phyloP scores from a whole-genome alignment of 92 coral and sea anemone species.

The Porites divaricata region DNA sequence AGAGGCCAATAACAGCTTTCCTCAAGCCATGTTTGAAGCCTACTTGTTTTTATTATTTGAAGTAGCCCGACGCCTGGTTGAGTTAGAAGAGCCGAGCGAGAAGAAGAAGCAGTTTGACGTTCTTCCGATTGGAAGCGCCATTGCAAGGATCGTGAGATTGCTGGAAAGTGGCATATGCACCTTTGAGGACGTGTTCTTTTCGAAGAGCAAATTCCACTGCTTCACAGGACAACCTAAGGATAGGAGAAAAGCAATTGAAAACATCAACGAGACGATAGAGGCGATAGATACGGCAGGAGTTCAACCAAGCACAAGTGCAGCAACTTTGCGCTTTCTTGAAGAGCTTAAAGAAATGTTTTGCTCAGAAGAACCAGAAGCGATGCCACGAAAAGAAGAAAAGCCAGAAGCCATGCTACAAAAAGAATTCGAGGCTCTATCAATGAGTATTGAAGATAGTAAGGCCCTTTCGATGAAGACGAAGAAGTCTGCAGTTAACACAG shows the following conservation, averaged over 20 bases:
- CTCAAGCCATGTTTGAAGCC: slow-evolving; percentile 11
- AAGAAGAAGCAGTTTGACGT: slow-evolving; percentile 24
- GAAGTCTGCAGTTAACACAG: too few relatives aligned
- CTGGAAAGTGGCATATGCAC: slow-evolving; percentile 3
- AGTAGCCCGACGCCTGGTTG: slow-evolving; percentile 38
- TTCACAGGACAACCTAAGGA: slow-evolving; percentile 8
- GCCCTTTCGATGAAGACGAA: too few relatives aligned
- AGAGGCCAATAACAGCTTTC: not conserved
- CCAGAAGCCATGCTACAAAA: too few relatives aligned
- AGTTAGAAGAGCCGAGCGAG: too few relatives aligned
- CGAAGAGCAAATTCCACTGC: slow-evolving; percentile 16
- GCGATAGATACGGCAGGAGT: not conserved
- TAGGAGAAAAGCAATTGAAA: not conserved
- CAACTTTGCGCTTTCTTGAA: too few relatives aligned
- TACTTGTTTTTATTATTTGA: slow-evolving; percentile 43
- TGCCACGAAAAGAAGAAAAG: too few relatives aligned
- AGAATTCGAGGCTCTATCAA: too few relatives aligned
- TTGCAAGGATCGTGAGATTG: slow-evolving; percentile 7
- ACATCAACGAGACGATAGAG: slow-evolving; percentile 24
- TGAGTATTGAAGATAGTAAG: too few relatives aligned
- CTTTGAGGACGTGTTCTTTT: slow-evolving; percentile 10
- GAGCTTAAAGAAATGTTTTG: slow-evolving; percentile 2
- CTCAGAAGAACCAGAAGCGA: not conserved
- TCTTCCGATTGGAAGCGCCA: slow-evolving; percentile 47
- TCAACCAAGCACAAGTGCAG: too few relatives aligned